Evolutionary conservation across 2,113 vertebrate species (phyloP).

Genomic region (Etheostoma cragini): DNA sequence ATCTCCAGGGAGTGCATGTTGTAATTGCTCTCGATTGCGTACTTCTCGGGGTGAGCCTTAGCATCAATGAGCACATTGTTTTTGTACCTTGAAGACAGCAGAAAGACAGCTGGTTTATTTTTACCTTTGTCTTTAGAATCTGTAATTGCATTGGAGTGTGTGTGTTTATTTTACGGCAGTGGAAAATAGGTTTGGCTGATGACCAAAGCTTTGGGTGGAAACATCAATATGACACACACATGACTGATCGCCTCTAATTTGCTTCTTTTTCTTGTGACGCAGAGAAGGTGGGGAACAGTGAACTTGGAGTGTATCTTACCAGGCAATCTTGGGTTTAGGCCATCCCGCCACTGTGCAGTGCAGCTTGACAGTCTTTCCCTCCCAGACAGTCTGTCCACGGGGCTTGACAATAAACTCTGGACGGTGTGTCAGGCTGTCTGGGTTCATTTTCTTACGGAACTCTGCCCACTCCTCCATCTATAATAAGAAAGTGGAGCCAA

Average conservation of each 20-base stretch:
- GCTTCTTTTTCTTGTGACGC: slow-evolving; percentile 28
- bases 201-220: slow-evolving; percentile 30
- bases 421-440: slow-evolving; percentile 90
- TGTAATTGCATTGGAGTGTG: slow-evolving; percentile 16
- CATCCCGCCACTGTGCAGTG: slow-evolving; percentile 94
- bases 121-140: background rate
- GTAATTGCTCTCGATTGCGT: slow-evolving; percentile 88
- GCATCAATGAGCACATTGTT: slow-evolving; percentile 95
- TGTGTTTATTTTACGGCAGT: background rate
- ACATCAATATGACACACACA: slow-evolving; percentile 24
- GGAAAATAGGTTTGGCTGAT: slow-evolving; percentile 16
- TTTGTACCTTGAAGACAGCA: slow-evolving; percentile 91
- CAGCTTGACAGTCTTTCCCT: slow-evolving; percentile 91
- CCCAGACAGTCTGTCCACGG: slow-evolving; percentile 95
- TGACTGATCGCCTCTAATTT: background rate
- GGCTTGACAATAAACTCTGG: slow-evolving; percentile 93
- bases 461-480: slow-evolving; percentile 92
- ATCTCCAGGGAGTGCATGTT: slow-evolving; percentile 98
- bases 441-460: slow-evolving; percentile 92
- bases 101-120: slow-evolving; percentile 33
- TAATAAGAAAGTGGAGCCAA: background rate
- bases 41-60: slow-evolving; percentile 90
- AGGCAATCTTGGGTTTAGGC: slow-evolving; percentile 91
- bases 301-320: slow-evolving; percentile 63
- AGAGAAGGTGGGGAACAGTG: background rate